Evolutionary conservation across 1,140 invertebrate genomes (phyloP).

Genomic region (Chionoecetes opilio): DNA sequence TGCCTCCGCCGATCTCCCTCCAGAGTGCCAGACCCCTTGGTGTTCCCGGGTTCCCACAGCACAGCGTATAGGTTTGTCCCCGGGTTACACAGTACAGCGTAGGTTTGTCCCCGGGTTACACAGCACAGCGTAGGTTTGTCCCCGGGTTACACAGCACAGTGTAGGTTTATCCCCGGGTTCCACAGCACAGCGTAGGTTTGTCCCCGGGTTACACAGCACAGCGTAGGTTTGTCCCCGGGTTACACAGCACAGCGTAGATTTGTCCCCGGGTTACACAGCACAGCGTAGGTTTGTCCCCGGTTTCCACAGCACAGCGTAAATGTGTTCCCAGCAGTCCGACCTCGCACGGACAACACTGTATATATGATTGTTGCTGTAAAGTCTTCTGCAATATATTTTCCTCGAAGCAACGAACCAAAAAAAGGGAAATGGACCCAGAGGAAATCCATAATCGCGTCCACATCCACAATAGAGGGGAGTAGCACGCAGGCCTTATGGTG

Average conservation of each 20-base stretch:
- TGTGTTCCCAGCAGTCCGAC: not conserved
- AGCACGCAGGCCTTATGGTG: not conserved
- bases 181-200: not conserved
- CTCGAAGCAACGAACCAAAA: not conserved
- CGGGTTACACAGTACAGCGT: not conserved
- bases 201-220: too few relatives aligned
- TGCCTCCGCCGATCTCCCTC: too few relatives aligned
- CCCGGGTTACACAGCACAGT: too few relatives aligned
- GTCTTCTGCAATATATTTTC: not conserved
- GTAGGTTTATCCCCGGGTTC: too few relatives aligned
- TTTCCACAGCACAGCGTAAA: not conserved
- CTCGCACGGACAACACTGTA: not conserved
- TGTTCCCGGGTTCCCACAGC: too few relatives aligned
- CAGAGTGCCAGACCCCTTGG: too few relatives aligned
- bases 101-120: not conserved
- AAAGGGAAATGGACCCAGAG: not conserved
- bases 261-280: not conserved
- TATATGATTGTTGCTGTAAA: not conserved
- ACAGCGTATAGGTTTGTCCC: too few relatives aligned
- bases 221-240: too few relatives aligned
- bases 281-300: not conserved
- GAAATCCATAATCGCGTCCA: not conserved
- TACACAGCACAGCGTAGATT: not conserved
- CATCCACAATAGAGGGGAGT: slow-evolving; percentile 18
- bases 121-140: not conserved